These are phyloP conservation scores for Serilophus lunatus DNA, from an alignment of 2,113 vertebrate species.

Conservation along the genomic window DNA sequence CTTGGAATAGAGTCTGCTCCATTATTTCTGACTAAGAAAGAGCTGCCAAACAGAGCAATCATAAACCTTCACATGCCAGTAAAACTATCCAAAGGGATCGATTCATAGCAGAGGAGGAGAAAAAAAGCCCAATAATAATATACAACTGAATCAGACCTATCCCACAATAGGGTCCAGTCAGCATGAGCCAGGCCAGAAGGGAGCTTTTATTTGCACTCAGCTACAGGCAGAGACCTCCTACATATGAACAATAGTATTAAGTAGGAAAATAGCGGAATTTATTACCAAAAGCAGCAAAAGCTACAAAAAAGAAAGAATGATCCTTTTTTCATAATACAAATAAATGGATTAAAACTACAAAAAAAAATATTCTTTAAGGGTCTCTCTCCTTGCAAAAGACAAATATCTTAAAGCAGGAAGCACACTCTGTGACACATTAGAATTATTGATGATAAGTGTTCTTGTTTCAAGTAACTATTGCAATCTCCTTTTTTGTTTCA, in stretches of 20 bases:
- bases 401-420: not conserved
- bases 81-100: not conserved
- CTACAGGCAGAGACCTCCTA: not conserved
- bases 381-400: not conserved
- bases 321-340: not conserved
- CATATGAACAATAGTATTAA: accelerated
- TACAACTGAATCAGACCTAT: not conserved
- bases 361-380: not conserved
- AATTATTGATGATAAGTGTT: not conserved
- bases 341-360: not conserved
- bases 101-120: not conserved
- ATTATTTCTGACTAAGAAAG: not conserved
- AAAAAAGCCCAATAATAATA: not conserved
- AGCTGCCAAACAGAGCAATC: not conserved
- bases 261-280: not conserved
- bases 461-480: constrained; percentile 1
- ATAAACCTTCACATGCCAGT: not conserved
- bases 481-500: not conserved
- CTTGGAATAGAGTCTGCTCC: not conserved
- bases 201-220: not conserved
- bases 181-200: not conserved
- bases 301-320: not conserved
- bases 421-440: not conserved
- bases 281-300: not conserved
- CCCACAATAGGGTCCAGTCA: not conserved